Conservation (phyloP, 2,113 vertebrate genomes). For the Plecturocebus donacophilus region DNA sequence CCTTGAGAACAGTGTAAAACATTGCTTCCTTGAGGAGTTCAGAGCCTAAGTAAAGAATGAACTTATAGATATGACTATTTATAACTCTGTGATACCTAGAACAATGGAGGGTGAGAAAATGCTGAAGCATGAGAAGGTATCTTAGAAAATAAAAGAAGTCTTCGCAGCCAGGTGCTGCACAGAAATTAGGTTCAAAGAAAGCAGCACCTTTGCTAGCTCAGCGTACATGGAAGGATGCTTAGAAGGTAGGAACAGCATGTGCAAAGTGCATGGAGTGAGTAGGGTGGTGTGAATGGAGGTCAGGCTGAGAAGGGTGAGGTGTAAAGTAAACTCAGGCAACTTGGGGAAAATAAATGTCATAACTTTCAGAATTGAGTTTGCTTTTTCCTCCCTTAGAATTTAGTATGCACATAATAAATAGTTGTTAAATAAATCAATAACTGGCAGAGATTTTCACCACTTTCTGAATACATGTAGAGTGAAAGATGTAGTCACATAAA, state of each 20-base stretch:
- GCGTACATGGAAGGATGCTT: fast-evolving
- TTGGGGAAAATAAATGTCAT: background rate
- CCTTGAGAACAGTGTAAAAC: background rate
- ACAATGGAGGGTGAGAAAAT: background rate
- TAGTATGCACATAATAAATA: background rate
- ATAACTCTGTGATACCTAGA: background rate
- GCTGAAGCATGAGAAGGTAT: background rate
- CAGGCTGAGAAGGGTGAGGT: too few relatives aligned
- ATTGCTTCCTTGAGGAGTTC: background rate
- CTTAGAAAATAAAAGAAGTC: background rate
- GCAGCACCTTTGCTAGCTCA: background rate
- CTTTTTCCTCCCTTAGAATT: background rate
- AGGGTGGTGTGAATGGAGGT: background rate
- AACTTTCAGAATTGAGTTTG: background rate
- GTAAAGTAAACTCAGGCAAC: background rate
- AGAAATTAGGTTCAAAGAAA: background rate
- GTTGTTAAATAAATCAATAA: too few relatives aligned
- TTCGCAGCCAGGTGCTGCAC: too few relatives aligned
- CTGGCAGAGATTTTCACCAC: background rate
- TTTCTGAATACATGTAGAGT: background rate
- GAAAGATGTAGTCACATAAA: background rate
- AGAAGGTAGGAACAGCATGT: background rate
- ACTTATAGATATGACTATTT: background rate
- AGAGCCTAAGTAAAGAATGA: background rate
- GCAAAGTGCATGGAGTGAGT: background rate